These are phyloP conservation scores for Sitobion miscanthi DNA, from an alignment of 1,140 invertebrate genomes.

Conservation along the genomic window DNA sequence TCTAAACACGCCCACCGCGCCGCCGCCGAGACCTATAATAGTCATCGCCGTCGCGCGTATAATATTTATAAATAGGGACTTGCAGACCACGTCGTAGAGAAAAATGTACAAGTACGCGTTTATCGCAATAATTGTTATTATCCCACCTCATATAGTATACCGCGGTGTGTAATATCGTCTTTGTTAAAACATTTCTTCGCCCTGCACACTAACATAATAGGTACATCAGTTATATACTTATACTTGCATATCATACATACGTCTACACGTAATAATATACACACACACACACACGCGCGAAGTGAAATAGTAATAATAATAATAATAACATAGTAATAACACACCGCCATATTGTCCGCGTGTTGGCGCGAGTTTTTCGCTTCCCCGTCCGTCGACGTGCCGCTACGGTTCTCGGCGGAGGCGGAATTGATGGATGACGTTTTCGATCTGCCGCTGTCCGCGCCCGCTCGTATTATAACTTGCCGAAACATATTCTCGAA, in stretches of 20 bases:
- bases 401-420: neutral
- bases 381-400: neutral
- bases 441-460: constrained; percentile 45
- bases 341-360: neutral
- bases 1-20: neutral
- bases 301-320: constrained; percentile 13
- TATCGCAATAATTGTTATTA: neutral
- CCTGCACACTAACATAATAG: neutral
- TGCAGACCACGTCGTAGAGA: neutral
- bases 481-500: constrained; percentile 45
- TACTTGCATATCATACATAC: too few relatives aligned
- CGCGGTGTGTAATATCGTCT: neutral
- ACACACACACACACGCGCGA: too few relatives aligned
- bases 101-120: neutral
- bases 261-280: neutral
- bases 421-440: constrained; percentile 52
- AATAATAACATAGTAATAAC: neutral
- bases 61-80: neutral
- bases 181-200: neutral
- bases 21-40: neutral
- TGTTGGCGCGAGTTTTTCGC: neutral
- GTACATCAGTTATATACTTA: too few relatives aligned
- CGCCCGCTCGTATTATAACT: neutral
- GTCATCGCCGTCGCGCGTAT: neutral
- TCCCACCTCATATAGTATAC: neutral